These are phyloP conservation scores for Sepioteuthis lessoniana DNA, from an alignment of 2,888 invertebrate species.

Conservation along the genomic window DNA sequence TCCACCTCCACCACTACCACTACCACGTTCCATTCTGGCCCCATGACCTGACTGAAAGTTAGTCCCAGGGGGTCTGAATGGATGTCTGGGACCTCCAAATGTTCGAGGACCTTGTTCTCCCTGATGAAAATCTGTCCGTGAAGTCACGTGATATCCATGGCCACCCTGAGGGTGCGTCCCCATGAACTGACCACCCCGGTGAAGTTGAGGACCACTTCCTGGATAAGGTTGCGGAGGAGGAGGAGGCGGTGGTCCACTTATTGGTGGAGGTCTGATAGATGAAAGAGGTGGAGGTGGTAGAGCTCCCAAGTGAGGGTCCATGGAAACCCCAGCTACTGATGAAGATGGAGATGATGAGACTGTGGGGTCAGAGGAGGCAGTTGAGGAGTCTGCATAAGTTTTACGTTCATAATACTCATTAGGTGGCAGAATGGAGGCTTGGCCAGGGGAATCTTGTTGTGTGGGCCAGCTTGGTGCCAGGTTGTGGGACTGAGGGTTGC, in stretches of 20 bases:
- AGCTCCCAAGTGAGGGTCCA: background rate
- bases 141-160: constrained; percentile 4
- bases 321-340: background rate
- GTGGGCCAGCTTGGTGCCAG: background rate
- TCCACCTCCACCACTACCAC: background rate
- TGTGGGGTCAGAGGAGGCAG: constrained; percentile 25
- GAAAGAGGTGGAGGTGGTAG: background rate
- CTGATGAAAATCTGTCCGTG: constrained; percentile 42
- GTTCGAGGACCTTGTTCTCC: constrained; percentile 40
- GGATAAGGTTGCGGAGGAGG: constrained; percentile 8
- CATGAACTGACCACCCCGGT: constrained; percentile 36
- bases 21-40: background rate
- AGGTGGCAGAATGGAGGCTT: background rate
- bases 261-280: background rate
- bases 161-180: background rate
- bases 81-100: constrained; percentile 43
- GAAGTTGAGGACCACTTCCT: background rate
- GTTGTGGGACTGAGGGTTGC: background rate
- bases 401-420: constrained; percentile 40
- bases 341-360: constrained; percentile 36
- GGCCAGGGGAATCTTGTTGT: background rate
- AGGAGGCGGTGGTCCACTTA: background rate
- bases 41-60: constrained; percentile 1
- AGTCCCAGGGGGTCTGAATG: background rate
- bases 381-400: background rate